phyloP scores from a whole-genome alignment of 2,113 vertebrate species.

The Craseonycteris thonglongyai region DNA sequence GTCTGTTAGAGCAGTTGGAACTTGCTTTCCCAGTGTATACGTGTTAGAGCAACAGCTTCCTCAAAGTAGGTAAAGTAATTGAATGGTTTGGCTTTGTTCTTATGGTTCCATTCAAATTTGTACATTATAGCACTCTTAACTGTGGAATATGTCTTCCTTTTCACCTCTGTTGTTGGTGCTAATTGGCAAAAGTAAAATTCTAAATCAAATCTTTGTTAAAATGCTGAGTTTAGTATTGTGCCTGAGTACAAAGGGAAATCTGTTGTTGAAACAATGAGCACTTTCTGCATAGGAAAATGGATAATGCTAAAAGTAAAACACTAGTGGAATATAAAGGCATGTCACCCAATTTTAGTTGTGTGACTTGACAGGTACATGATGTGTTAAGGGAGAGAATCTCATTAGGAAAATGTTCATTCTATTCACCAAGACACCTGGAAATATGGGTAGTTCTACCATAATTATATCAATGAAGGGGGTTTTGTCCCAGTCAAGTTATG shows the following conservation, averaged over 20 bases:
- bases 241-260: constrained; percentile 66
- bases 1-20: constrained; percentile 67
- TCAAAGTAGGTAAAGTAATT: constrained; percentile 68
- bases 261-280: constrained; percentile 61
- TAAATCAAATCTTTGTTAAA: constrained; percentile 66
- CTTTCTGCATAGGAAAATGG: constrained; percentile 36
- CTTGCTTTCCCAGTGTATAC: constrained; percentile 70
- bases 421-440: constrained; percentile 58
- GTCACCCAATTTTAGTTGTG: constrained; percentile 57
- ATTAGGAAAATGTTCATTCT: constrained; percentile 58
- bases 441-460: constrained; percentile 43
- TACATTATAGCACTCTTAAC: constrained; percentile 62
- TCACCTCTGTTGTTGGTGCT: constrained; percentile 70
- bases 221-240: constrained; percentile 64
- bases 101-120: constrained; percentile 62
- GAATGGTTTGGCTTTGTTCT: constrained; percentile 73
- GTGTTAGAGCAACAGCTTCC: constrained; percentile 65
- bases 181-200: constrained; percentile 81
- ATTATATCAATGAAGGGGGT: constrained; percentile 55
- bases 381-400: constrained; percentile 53
- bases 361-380: constrained; percentile 45
- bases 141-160: constrained; percentile 52
- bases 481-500: constrained; percentile 54
- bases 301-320: constrained; percentile 53
- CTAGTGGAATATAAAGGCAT: constrained; percentile 57